Evolutionary conservation across 2,797 vertebrate species (phyloP), one percentile per base, ranked within the genome.

Genomic region (Diceros bicornis): DNA sequence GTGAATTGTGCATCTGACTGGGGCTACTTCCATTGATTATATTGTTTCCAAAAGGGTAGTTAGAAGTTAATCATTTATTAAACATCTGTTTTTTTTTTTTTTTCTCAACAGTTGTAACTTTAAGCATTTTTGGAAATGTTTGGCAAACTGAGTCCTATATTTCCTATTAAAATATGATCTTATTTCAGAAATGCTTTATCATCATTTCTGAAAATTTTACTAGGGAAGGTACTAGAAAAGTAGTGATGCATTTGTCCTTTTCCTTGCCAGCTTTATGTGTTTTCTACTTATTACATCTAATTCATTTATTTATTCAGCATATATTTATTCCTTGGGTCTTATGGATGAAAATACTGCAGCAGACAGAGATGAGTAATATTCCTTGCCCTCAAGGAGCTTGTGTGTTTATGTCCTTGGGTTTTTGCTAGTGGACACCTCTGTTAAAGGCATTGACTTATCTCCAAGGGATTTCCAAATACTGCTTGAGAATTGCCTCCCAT

Each of bases 131-230:
- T 74, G 34, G 9, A 97, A 81, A 88, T 55, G 13, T 85, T 89
- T 71, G 13, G 86, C 71, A 94, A 93, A 55, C 47, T 34, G 8
- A 85, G 27, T 85, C 69, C 47, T 96, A 1, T 71, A 82, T 93
- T 92, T 96, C 25, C 52, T n/a, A 12, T 81, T 95, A 59, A 64
- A 34, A 74, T 77, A 2, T 32, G 61, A 20, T 84, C 41, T 83
- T 92, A 71, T 79, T 93, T 93, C 4, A 79, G 50, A 91, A 86
- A 57, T 79, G 12, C 29, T 78, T 94, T 72, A 12, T 78, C 18
- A 27, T 96, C 9, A n/a, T 96, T 88, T 96, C 87, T 61, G 66
- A 62, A 93, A 93, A 83, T 25, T 27, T 4, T 50, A 41, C 74
- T 47, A 66, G 9, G 41, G 32, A 94, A 71, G 52, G 20, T 68